Conservation (phyloP, 2,888 invertebrate species). For the Drosophila barbarae region DNA sequence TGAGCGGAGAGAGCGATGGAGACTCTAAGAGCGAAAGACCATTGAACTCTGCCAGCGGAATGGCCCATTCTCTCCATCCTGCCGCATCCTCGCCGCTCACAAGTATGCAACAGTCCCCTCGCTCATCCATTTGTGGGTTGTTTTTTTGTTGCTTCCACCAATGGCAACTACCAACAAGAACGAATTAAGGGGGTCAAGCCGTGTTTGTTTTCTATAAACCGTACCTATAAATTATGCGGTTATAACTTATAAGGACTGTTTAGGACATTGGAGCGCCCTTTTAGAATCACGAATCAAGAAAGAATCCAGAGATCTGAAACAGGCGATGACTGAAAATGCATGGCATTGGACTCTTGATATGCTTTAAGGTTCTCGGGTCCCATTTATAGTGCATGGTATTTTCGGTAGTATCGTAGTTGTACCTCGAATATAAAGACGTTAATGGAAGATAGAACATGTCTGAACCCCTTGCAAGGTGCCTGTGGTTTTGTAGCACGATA, state of each 20-base stretch:
- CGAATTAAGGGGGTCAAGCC: conserved; percentile 1
- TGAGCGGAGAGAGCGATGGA: conserved; percentile 7
- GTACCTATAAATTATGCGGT: too few species aligned
- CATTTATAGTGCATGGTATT: neutral
- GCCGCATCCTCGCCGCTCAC: conserved; percentile 5
- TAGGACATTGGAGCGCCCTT: too few species aligned
- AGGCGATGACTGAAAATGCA: neutral
- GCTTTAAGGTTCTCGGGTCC: neutral
- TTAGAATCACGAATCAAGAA: too few species aligned
- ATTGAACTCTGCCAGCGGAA: conserved; percentile 76
- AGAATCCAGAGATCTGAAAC: too few species aligned
- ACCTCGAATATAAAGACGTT: neutral
- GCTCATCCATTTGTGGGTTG: conserved; percentile 21
- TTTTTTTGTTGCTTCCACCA: conserved; percentile 36
- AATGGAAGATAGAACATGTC: too few species aligned
- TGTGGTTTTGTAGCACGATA: neutral
- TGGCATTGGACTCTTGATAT: neutral
- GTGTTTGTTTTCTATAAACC: too few species aligned
- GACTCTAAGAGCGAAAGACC: conserved; percentile 54
- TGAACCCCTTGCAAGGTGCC: neutral
- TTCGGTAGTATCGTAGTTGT: neutral
- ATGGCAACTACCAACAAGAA: conserved; percentile 4
- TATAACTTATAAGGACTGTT: too few species aligned
- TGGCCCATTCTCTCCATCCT: conserved; percentile 30
- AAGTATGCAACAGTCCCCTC: conserved; percentile 33